These are phyloP conservation scores for Chauna torquata DNA, from an alignment of 2,113 vertebrate genomes.

Conservation along the genomic window DNA sequence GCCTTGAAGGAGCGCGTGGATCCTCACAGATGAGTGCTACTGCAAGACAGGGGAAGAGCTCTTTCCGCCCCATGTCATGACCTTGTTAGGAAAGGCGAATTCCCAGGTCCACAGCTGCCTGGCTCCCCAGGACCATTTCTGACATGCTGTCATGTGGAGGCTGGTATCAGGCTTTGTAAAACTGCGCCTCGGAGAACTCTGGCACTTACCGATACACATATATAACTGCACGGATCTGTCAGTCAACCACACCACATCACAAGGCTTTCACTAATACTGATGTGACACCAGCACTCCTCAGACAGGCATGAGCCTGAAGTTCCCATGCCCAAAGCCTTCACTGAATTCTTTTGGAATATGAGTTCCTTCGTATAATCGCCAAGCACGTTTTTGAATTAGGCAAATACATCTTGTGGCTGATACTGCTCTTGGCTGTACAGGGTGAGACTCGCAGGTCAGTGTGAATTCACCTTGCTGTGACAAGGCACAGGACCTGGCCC, in stretches of 20 bases:
- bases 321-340: background rate
- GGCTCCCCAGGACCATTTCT: background rate
- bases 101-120: background rate
- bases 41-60: background rate
- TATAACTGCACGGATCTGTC: conserved; percentile 36
- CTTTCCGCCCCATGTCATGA: background rate
- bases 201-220: background rate
- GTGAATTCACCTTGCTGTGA: background rate
- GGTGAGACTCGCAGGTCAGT: background rate
- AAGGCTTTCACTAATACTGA: background rate
- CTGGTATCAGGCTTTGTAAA: background rate
- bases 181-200: background rate
- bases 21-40: background rate
- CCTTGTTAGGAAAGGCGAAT: background rate
- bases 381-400: background rate
- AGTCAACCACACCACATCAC: conserved; percentile 20
- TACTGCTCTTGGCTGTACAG: background rate
- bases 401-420: background rate
- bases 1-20: background rate
- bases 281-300: conserved; percentile 28
- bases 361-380: background rate
- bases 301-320: background rate
- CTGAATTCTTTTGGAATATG: background rate
- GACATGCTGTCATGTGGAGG: background rate
- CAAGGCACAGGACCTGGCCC: background rate